Percentiles rank a stretch among this genome's conserved stretches.
Evolutionary conservation across 2,888 invertebrate genomes (phyloP).

Genomic region (Mesorhabditis sp.): DNA sequence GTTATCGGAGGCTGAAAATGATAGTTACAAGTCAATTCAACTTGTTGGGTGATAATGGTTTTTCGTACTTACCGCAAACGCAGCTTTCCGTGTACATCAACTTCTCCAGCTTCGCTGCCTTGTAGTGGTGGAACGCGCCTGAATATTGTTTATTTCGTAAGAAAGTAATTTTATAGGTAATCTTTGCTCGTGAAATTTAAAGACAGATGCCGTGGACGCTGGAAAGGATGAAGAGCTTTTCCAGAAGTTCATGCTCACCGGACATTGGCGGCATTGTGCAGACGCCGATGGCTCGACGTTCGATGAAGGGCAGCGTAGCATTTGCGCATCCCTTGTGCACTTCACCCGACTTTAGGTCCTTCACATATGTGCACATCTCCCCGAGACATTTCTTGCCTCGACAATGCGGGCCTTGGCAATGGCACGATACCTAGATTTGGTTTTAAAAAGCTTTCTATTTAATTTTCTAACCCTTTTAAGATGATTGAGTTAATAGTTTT

Average conservation of each 20-base stretch:
- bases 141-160: background rate
- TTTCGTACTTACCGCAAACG: conserved; percentile 37
- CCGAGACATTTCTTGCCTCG: conserved; percentile 43
- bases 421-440: conserved; percentile 32
- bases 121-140: background rate
- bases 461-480: background rate
- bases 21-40: background rate
- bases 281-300: conserved; percentile 49
- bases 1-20: conserved; percentile 25
- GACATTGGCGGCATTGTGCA: conserved; percentile 55
- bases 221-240: too few species aligned
- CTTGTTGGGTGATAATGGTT: background rate
- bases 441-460: background rate
- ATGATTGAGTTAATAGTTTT: background rate
- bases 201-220: too few species aligned
- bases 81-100: conserved; percentile 50
- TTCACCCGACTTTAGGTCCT: conserved; percentile 21
- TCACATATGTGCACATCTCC: conserved; percentile 52
- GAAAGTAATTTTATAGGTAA: too few species aligned
- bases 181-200: too few species aligned
- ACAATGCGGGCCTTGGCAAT: conserved; percentile 51
- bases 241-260: conserved; percentile 17
- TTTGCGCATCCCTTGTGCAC: conserved; percentile 45
- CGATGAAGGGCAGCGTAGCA: conserved; percentile 51
- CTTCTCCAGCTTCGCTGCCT: conserved; percentile 30